Evolutionary conservation across 2,888 invertebrate species (phyloP).

Genomic region (Lasioglossum figueresi): DNA sequence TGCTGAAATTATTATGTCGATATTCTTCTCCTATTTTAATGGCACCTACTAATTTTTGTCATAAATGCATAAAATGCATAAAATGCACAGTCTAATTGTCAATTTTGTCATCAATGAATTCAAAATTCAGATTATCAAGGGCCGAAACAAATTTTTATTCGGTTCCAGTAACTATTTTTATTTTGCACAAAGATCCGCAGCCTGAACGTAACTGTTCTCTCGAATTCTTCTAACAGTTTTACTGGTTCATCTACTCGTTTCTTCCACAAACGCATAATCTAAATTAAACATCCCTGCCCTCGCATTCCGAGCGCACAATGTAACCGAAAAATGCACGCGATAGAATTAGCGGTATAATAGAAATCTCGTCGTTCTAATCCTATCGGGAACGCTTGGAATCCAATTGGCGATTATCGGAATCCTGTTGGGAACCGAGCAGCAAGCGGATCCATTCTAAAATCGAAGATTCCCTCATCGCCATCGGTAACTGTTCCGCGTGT

Average conservation of each 20-base stretch:
- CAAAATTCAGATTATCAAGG: no score
- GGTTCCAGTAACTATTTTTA: not conserved
- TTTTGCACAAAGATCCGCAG: not conserved
- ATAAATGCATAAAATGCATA: no score
- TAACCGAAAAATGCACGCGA: not conserved
- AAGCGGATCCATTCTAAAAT: not conserved
- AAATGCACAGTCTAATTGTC: no score
- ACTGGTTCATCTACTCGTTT: not conserved
- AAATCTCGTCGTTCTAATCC: not conserved
- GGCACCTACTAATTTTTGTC: no score
- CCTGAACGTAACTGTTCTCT: not conserved
- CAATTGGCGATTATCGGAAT: not conserved
- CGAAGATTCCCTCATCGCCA: conserved; percentile 4
- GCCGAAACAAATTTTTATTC: no score
- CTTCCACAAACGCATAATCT: not conserved
- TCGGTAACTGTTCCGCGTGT: not conserved
- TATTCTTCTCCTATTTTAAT: no score
- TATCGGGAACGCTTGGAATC: not conserved
- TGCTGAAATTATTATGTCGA: no score
- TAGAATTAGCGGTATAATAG: not conserved
- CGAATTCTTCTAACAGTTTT: not conserved
- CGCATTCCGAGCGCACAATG: not conserved
- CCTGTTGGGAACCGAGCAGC: not conserved
- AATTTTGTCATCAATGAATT: no score
- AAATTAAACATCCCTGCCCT: not conserved